A percentile compares a stretch with the other conserved stretches of the same genome.
Evolutionary conservation across 2,888 invertebrate genomes (phyloP).

Genomic region (Aquatica leii): DNA sequence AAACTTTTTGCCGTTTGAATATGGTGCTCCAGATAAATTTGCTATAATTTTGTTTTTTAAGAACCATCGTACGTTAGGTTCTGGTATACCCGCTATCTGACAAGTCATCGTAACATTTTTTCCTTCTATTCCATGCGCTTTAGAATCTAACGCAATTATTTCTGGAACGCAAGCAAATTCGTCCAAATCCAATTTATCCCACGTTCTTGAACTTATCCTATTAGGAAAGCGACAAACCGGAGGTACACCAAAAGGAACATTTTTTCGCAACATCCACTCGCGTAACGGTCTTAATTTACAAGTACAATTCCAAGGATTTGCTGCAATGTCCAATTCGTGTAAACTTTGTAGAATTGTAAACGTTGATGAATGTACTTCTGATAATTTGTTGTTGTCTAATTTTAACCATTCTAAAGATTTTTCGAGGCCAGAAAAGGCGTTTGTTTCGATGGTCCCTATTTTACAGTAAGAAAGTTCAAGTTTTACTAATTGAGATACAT

Average conservation of each 20-base stretch:
- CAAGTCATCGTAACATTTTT: slow-evolving; percentile 78
- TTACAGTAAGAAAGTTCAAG: slow-evolving; percentile 79
- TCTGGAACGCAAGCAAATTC: slow-evolving; percentile 83
- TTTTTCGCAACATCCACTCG: slow-evolving; percentile 81
- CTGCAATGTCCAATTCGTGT: slow-evolving; percentile 78
- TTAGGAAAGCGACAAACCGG: slow-evolving; percentile 75
- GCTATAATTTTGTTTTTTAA: slow-evolving; percentile 75
- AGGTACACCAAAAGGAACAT: slow-evolving; percentile 76
- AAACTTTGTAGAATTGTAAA: slow-evolving; percentile 74
- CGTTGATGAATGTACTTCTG: slow-evolving; percentile 71
- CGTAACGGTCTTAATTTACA: slow-evolving; percentile 77
- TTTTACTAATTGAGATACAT: slow-evolving; percentile 73
- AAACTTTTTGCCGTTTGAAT: slow-evolving; percentile 66
- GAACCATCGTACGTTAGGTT: slow-evolving; percentile 77
- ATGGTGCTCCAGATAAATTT: slow-evolving; percentile 65
- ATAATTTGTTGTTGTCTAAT: slow-evolving; percentile 77
- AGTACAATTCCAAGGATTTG: slow-evolving; percentile 85
- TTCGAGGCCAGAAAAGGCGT: slow-evolving; percentile 78
- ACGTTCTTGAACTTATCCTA: slow-evolving; percentile 70
- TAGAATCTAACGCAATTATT: slow-evolving; percentile 68
- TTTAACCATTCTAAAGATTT: slow-evolving; percentile 78
- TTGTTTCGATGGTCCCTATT: slow-evolving; percentile 71
- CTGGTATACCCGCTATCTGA: slow-evolving; percentile 74
- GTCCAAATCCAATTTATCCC: slow-evolving; percentile 80
- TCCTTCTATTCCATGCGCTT: slow-evolving; percentile 73